Evolutionary conservation across 2,797 vertebrate genomes (phyloP).

Genomic region (Anomalospiza imberbis): DNA sequence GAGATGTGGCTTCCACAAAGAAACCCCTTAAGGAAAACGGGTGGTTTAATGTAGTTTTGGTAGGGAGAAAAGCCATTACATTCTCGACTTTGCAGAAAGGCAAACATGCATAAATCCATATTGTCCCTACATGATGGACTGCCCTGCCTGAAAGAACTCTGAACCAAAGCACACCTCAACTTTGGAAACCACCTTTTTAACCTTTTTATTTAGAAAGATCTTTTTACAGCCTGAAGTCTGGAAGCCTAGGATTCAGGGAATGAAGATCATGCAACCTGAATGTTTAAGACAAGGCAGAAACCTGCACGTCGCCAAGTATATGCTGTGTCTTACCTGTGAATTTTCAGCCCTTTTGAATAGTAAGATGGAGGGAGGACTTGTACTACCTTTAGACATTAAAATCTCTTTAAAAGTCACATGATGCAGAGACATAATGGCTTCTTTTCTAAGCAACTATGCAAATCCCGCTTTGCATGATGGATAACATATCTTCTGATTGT

Average conservation of each 20-base stretch:
- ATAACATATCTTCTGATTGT: neutral
- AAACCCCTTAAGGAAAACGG: neutral
- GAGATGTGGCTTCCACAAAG: neutral
- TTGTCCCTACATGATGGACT: accelerated
- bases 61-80: neutral
- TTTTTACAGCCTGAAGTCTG: neutral
- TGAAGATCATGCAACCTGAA: neutral
- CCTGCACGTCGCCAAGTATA: neutral
- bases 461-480: neutral
- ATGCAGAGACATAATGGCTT: neutral
- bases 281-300: neutral
- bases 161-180: neutral
- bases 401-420: neutral
- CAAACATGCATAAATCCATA: neutral
- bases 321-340: neutral
- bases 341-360: neutral
- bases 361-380: neutral
- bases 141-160: neutral
- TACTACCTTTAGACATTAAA: neutral
- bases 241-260: neutral
- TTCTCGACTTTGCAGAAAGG: neutral
- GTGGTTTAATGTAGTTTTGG: neutral
- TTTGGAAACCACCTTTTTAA: neutral
- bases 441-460: neutral
- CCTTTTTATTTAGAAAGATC: neutral